These are phyloP conservation scores for Phylloscopus trochilus DNA, from an alignment of 2,113 vertebrate genomes.

Conservation along the genomic window DNA sequence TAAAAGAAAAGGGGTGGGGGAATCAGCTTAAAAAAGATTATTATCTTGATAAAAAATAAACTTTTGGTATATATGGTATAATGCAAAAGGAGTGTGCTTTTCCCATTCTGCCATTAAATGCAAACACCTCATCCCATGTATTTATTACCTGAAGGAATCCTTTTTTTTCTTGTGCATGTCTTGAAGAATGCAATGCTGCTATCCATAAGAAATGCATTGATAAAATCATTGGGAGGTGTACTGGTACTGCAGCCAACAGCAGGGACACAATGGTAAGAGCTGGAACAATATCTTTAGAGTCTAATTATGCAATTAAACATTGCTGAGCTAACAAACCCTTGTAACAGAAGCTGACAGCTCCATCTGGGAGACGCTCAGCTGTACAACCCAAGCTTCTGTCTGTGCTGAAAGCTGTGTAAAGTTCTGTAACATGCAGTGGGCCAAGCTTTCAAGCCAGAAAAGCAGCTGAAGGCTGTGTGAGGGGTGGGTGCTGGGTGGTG, in stretches of 20 bases:
- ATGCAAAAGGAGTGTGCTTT: background rate
- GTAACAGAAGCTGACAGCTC: background rate
- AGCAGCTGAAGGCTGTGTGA: background rate
- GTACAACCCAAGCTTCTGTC: background rate
- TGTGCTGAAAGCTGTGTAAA: background rate
- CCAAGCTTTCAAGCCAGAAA: background rate
- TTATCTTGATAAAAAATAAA: background rate
- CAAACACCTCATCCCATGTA: background rate
- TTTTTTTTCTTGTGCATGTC: slow-evolving; percentile 21
- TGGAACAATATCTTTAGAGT: background rate
- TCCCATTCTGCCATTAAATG: background rate
- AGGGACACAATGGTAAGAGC: slow-evolving; percentile 92
- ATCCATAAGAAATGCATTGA: slow-evolving; percentile 99
- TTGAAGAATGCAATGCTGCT: slow-evolving; percentile 95
- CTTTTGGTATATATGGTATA: background rate
- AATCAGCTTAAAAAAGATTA: background rate
- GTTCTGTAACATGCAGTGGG: background rate
- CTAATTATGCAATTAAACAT: background rate
- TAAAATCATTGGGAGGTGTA: slow-evolving; percentile 97
- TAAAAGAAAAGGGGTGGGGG: background rate
- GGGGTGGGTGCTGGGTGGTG: background rate
- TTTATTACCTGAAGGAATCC: background rate
- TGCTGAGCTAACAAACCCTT: background rate
- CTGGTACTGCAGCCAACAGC: slow-evolving; percentile 94
- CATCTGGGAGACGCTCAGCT: background rate